Base-by-base conservation (phyloP, 2,113 vertebrate genomes). In the Forbesichthys agassizii region DNA sequence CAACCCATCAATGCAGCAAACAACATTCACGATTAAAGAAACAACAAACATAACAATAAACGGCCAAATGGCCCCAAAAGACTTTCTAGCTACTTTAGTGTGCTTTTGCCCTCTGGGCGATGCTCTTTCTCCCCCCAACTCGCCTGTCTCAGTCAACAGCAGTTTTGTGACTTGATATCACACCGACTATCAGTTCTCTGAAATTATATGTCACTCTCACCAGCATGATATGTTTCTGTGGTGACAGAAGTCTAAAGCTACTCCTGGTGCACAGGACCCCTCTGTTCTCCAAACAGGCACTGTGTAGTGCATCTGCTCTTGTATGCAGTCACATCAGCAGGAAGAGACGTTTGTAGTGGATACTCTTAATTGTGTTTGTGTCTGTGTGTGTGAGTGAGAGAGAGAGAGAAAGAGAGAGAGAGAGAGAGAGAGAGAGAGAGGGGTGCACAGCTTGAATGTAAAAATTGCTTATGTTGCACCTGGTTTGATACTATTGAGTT, bases 151-250 rank as follows among this genome's bases (percentile, higher is more conserved):
- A 33, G 80, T 71, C 46, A 66, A 80, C 80, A 81, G 65, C 78
- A 70, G 71, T 80, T 83, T 77, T 88, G 77, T 76, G 76, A 72
- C 69, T 74, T 88, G 71, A 88, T 91, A 92, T 90, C 90, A 85
- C 84, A 77, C 27, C 77, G 87, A 62, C 83, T 84, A 92, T 93
- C 90, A 86, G 64, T 61, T 81, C 74, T 83, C 10, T 77, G 83
- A 93, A 92, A 92, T 27, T 27, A 27, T 27, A 27, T 27, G 91
- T 92, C 91, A 91, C 77, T 90, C 88, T 79, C 75, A 83, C 81
- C 79, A 78, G 68, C 58, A 53, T 27, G 81, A 84, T 85, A 83
- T 69, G 75, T 78, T 82, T 85, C 75, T 77, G 73, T 62, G 64
- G 78, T 16, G 33, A 64, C 58, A 74, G 70, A 68, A 68, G 61